These are phyloP conservation scores for Pectinophora gossypiella DNA, from an alignment of 1,140 invertebrate species.

Conservation along the genomic window DNA sequence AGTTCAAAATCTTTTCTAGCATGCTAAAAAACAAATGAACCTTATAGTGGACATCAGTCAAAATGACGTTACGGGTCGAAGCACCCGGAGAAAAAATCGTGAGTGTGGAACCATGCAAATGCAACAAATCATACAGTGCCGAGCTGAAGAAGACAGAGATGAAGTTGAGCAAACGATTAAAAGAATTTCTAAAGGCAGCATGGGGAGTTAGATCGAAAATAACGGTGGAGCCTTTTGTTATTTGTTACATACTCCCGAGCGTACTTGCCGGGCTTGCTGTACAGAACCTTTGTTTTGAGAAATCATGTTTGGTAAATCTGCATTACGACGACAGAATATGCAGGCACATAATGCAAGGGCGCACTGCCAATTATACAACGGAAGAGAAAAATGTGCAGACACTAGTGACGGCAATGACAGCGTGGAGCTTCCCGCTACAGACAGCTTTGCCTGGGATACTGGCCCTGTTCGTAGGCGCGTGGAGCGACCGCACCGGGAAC, in stretches of 20 bases:
- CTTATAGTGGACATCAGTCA: conserved; percentile 37
- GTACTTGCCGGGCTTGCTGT: conserved; percentile 74
- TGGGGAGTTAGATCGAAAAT: conserved; percentile 67
- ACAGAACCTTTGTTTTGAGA: conserved; percentile 78
- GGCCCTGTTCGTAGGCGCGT: conserved; percentile 77
- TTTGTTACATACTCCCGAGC: conserved; percentile 76
- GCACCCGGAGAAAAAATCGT: conserved; percentile 61
- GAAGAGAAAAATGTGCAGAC: conserved; percentile 74
- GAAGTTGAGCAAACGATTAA: conserved; percentile 49
- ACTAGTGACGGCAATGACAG: conserved; percentile 74
- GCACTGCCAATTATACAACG: conserved; percentile 65
- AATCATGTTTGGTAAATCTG: conserved; percentile 79
- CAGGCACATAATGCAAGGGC: conserved; percentile 68
- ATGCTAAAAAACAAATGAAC: conserved; percentile 57
- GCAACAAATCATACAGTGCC: conserved; percentile 42
- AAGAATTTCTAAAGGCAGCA: conserved; percentile 53
- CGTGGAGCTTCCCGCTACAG: conserved; percentile 77
- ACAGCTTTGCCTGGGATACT: conserved; percentile 76
- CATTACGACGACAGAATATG: conserved; percentile 74
- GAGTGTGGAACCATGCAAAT: conserved; percentile 56
- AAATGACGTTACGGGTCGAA: conserved; percentile 70
- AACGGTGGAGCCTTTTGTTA: conserved; percentile 76
- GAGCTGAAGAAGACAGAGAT: conserved; percentile 46
- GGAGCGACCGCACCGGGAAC: conserved; percentile 78
- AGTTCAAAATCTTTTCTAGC: conserved; percentile 6